Evolutionary conservation across 2,113 vertebrate species (phyloP).

Genomic region (Crypturellus undulatus): DNA sequence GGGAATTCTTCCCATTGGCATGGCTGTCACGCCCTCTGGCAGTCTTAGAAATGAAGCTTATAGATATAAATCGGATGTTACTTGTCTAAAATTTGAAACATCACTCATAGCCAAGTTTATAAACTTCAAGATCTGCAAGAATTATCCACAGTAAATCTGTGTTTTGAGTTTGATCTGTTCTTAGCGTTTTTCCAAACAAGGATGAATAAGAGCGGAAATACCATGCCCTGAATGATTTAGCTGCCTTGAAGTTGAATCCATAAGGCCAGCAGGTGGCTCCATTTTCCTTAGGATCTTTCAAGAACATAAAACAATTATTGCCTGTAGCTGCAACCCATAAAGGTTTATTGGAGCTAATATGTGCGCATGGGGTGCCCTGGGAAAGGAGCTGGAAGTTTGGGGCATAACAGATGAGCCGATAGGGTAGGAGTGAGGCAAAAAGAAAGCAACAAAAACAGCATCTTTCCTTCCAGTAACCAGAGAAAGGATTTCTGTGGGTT

Average conservation of each 20-base stretch:
- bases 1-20: not conserved
- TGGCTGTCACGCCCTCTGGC: not conserved
- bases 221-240: not conserved
- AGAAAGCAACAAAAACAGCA: not conserved
- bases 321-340: not conserved
- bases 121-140: not conserved
- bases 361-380: not conserved
- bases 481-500: not conserved
- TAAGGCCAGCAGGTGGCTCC: conserved; percentile 55
- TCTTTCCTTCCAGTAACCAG: not conserved
- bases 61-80: not conserved
- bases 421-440: not conserved
- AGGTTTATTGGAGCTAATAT: not conserved
- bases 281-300: not conserved
- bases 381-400: not conserved
- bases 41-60: not conserved
- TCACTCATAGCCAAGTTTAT: not conserved
- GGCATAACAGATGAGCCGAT: not conserved
- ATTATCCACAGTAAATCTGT: not conserved
- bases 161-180: not conserved
- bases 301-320: not conserved
- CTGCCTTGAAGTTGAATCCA: not conserved
- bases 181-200: not conserved
- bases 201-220: not conserved
- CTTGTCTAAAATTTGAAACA: not conserved